Base-by-base conservation (phyloP, 2,797 vertebrate genomes). In the Danio jaintianensis region DNA sequence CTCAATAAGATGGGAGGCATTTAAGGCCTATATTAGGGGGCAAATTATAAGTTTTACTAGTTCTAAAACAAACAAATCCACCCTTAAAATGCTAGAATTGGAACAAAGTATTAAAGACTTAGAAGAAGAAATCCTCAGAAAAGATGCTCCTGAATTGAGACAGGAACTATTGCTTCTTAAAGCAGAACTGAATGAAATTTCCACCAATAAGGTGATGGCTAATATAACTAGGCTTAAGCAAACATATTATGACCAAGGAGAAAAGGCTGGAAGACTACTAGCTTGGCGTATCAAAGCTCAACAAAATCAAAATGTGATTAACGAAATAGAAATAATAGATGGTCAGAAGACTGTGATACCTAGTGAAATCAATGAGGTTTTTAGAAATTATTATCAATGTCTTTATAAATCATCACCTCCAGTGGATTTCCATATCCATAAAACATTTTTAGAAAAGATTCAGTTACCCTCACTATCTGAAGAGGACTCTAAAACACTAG, bases 251-350 rank as follows among this genome's bases (percentile, higher is more conserved):
- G 72, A 62, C 6, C 72, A 29, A 38, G 55, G 55, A 22, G 67
- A 70, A 70, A 70, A 70, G 22, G 22, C 47, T 13, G 47, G 47
- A 1, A 70, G 48, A 48, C 7, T 53, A 38, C 36, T 70, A 18
- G 68, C 68, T 47, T 70, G 68, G 68, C 2, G 22, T 3, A 69
- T 69, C 12, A 69, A 52, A 47, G 12, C 48, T 52, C 68, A 29
- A 70, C 68, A 70, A 50, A 70, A 70, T 70, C 48, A 38, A 36
- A 38, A 29, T 15, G 2, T 22, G 13, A 53, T 70, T 22, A 16
- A 47, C 13, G 20, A 69, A 22, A 69, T 69, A 50, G 20, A 48
- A 70, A 38, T 15, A 48, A 38, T 15, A 48, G 22, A 22, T 20
- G 13, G 29, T 5, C 45, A 70, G 22, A 11, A 70, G 10, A 52